Evolutionary conservation across 2,888 invertebrate species (phyloP).

Genomic region (Stramonita haemastoma): DNA sequence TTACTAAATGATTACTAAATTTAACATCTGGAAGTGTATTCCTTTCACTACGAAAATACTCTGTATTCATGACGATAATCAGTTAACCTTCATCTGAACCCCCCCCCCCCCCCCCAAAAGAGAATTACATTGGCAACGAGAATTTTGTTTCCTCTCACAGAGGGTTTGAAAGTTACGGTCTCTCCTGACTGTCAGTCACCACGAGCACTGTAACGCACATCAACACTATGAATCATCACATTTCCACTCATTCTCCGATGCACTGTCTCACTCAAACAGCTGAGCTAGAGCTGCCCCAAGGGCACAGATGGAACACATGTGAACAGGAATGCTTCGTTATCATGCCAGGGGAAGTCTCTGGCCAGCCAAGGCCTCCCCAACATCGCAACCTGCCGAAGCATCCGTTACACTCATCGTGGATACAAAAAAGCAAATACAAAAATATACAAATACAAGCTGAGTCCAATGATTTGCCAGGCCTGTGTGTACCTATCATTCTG

Average conservation of each 20-base stretch:
- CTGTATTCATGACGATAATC: too few species aligned
- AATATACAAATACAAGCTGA: constrained; percentile 43
- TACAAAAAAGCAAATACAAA: constrained; percentile 9
- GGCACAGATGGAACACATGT: constrained; percentile 28
- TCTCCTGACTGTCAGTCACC: not conserved
- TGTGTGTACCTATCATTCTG: not conserved
- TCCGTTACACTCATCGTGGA: constrained; percentile 21
- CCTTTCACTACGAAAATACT: too few species aligned
- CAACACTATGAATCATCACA: constrained; percentile 19
- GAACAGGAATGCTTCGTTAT: constrained; percentile 26
- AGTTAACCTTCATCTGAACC: too few species aligned
- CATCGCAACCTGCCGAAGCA: constrained; percentile 16
- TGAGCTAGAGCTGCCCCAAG: constrained; percentile 29
- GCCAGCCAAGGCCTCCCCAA: constrained; percentile 6
- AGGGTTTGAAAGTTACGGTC: not conserved
- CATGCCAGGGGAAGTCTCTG: not conserved
- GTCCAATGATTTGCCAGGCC: constrained; percentile 24
- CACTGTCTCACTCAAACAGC: constrained; percentile 17
- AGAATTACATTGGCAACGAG: not conserved
- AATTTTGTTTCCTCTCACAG: not conserved
- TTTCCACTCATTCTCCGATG: not conserved
- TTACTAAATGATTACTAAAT: too few species aligned
- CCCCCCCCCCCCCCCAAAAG: too few species aligned
- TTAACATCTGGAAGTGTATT: too few species aligned
- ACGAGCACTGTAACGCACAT: not conserved